phyloP scores from a whole-genome alignment of 2,113 vertebrate species.

The Cathartes aura region DNA sequence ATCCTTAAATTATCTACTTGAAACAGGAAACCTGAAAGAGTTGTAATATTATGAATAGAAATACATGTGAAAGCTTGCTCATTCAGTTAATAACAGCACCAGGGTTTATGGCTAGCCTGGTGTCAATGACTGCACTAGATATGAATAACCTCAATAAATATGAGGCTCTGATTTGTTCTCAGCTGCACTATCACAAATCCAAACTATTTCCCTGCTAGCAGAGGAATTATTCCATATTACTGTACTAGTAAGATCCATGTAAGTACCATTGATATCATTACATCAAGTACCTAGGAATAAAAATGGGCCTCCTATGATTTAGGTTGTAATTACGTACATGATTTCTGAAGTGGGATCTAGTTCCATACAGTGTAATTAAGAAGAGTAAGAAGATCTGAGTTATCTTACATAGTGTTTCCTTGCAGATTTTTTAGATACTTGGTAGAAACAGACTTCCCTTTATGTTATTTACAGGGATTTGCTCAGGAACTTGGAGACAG shows the following conservation, averaged over 20 bases:
- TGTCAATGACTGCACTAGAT: not conserved
- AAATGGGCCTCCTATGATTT: not conserved
- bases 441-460: not conserved
- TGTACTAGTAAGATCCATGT: not conserved
- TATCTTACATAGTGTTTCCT: not conserved
- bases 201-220: not conserved
- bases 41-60: not conserved
- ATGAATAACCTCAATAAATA: not conserved
- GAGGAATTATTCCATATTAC: not conserved
- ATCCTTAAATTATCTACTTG: not conserved
- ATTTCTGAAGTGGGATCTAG: not conserved
- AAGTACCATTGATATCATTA: not conserved
- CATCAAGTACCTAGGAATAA: not conserved
- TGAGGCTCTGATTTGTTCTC: not conserved
- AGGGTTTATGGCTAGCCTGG: not conserved
- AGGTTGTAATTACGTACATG: not conserved
- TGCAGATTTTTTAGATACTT: not conserved
- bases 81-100: not conserved
- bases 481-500: not conserved
- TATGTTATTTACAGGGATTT: not conserved
- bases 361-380: not conserved
- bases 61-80: not conserved
- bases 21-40: not conserved
- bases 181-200: not conserved
- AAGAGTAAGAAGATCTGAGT: not conserved